Evolutionary conservation across 2,888 invertebrate genomes (phyloP).

Genomic region (Neoascia interrupta): DNA sequence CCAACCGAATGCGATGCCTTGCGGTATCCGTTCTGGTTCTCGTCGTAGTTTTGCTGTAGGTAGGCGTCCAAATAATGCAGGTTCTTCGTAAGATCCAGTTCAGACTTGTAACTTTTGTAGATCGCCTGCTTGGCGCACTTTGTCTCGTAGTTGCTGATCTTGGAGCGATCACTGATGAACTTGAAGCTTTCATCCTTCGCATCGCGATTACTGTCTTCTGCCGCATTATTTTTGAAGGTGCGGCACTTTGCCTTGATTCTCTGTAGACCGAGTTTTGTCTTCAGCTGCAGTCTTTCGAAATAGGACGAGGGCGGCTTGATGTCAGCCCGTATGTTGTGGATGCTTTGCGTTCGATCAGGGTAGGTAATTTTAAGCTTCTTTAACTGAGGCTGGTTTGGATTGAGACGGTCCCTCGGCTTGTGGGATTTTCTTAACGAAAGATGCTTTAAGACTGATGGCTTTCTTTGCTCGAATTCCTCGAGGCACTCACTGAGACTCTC

Average conservation of each 20-base stretch:
- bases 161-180: slow-evolving; percentile 76
- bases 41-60: slow-evolving; percentile 79
- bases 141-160: slow-evolving; percentile 77
- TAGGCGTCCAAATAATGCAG: slow-evolving; percentile 79
- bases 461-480: slow-evolving; percentile 32
- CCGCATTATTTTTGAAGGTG: slow-evolving; percentile 73
- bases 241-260: slow-evolving; percentile 78
- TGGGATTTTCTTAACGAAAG: slow-evolving; percentile 74
- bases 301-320: slow-evolving; percentile 71
- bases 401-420: slow-evolving; percentile 61
- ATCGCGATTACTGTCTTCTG: slow-evolving; percentile 73
- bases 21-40: slow-evolving; percentile 72
- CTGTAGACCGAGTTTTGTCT: slow-evolving; percentile 77
- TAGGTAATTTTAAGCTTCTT: slow-evolving; percentile 77
- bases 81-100: slow-evolving; percentile 79
- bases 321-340: slow-evolving; percentile 73
- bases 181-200: slow-evolving; percentile 78
- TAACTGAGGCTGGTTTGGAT: slow-evolving; percentile 72
- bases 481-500: slow-evolving; percentile 73
- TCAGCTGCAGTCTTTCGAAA: slow-evolving; percentile 78
- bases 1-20: slow-evolving; percentile 77
- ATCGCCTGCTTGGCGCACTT: slow-evolving; percentile 75
- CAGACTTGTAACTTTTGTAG: slow-evolving; percentile 79
- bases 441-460: slow-evolving; percentile 74
- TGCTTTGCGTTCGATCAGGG: slow-evolving; percentile 77